Conservation (phyloP, 2,113 vertebrate species). For the Phycodurus eques region DNA sequence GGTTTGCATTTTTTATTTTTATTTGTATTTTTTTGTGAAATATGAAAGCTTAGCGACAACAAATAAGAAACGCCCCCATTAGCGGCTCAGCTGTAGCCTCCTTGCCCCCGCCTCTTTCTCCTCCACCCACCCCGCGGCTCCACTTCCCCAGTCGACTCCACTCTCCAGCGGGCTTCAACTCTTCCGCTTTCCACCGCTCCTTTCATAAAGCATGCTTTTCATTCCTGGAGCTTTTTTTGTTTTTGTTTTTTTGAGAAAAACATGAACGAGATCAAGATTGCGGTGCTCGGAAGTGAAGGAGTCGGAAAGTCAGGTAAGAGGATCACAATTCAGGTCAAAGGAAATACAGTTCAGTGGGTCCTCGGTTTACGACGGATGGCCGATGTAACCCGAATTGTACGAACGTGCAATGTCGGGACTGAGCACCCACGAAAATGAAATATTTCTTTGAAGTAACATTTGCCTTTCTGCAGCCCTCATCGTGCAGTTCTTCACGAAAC, state of each 20-base stretch:
- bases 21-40: neutral
- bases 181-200: neutral
- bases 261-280: conserved; percentile 79
- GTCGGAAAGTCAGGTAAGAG: conserved; percentile 82
- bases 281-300: conserved; percentile 78
- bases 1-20: neutral
- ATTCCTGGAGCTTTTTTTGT: neutral
- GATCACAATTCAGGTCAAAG: neutral
- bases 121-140: neutral
- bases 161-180: neutral
- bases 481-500: conserved; percentile 73
- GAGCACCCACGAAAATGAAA: neutral
- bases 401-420: neutral
- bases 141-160: neutral
- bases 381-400: too few species aligned
- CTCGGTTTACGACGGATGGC: too few species aligned
- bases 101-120: neutral
- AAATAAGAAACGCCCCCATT: neutral
- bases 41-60: neutral
- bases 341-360: too few species aligned
- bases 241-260: conserved; percentile 1
- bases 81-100: neutral
- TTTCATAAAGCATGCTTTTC: neutral
- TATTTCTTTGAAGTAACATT: neutral
- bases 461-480: conserved; percentile 73